phyloP scores from a whole-genome alignment of 2,797 vertebrate genomes.

The Salarias fasciatus region DNA sequence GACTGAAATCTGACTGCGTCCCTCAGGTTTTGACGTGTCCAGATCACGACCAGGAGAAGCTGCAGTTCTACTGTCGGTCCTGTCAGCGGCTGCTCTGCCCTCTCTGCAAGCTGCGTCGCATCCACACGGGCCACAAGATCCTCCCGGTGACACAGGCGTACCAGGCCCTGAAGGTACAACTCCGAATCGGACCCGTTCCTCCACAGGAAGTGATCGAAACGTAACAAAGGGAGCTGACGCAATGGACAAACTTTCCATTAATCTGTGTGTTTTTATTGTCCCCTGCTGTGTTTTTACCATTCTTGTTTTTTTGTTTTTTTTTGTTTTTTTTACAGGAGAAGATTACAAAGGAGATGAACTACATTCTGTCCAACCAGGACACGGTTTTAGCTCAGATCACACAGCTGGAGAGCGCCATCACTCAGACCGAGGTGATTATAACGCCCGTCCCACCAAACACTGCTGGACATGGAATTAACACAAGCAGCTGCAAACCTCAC shows the following conservation, averaged over 20 bases:
- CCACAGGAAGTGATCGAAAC: no score
- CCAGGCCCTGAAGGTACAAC: conserved; percentile 91
- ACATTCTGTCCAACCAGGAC: conserved; percentile 95
- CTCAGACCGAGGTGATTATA: conserved; percentile 91
- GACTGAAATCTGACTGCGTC: neutral
- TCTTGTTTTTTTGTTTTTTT: neutral
- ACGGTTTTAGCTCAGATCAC: conserved; percentile 92
- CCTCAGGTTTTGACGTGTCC: conserved; percentile 92
- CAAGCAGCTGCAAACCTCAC: no score
- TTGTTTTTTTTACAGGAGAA: conserved; percentile 86
- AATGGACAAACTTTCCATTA: neutral
- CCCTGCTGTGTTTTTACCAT: conserved; percentile 1
- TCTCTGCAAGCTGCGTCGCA: conserved; percentile 91
- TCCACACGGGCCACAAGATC: conserved; percentile 93
- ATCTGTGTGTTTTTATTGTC: conserved; percentile 8
- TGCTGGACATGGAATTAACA: no score
- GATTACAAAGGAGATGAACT: conserved; percentile 92
- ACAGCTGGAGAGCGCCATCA: conserved; percentile 91
- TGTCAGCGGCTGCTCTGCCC: conserved; percentile 95
- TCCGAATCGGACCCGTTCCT: no score
- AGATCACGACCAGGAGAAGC: conserved; percentile 93
- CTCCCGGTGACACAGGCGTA: conserved; percentile 91
- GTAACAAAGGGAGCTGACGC: no score
- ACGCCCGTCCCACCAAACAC: no score
- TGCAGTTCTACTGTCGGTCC: conserved; percentile 93